Conservation (phyloP, 37 sponge, comb jelly and placozoan species). For the Aplysina aerophoba region DNA sequence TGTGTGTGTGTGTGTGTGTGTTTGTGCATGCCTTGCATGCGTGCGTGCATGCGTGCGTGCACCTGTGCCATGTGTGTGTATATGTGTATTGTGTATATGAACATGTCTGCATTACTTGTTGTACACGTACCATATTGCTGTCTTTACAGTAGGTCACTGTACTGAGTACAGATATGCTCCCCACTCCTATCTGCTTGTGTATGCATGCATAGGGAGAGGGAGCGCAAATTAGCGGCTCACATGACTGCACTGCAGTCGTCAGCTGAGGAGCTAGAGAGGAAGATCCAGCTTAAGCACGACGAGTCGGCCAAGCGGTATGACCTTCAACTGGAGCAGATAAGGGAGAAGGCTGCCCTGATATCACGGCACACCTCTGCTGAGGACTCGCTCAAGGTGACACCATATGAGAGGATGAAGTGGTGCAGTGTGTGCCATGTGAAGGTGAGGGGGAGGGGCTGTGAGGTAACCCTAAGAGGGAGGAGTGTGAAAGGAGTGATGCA, state of each 20-base stretch:
- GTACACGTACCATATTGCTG: too few species aligned
- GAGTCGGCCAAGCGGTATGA: constrained; percentile 72
- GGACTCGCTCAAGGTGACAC: constrained; percentile 66
- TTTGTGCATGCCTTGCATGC: too few species aligned
- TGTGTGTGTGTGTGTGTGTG: too few species aligned
- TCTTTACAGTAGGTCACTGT: too few species aligned
- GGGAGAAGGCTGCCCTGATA: constrained; percentile 51
- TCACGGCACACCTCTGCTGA: constrained; percentile 69
- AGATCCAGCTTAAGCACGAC: constrained; percentile 81
- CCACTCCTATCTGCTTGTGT: not conserved
- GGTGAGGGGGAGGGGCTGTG: constrained; percentile 7
- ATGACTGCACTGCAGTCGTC: constrained; percentile 58
- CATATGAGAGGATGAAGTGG: constrained; percentile 71
- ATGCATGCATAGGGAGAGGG: constrained; percentile 67
- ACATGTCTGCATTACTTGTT: too few species aligned
- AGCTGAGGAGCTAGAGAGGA: constrained; percentile 63
- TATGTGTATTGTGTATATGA: too few species aligned
- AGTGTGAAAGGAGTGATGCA: too few species aligned
- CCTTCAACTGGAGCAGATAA: constrained; percentile 76
- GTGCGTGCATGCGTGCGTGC: too few species aligned
- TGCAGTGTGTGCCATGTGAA: constrained; percentile 70
- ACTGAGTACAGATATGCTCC: not conserved
- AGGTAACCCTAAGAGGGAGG: too few species aligned
- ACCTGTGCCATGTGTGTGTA: too few species aligned
- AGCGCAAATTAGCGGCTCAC: constrained; percentile 63